Conservation (phyloP, 2,888 invertebrate species). For the Crepidodera aurea region DNA sequence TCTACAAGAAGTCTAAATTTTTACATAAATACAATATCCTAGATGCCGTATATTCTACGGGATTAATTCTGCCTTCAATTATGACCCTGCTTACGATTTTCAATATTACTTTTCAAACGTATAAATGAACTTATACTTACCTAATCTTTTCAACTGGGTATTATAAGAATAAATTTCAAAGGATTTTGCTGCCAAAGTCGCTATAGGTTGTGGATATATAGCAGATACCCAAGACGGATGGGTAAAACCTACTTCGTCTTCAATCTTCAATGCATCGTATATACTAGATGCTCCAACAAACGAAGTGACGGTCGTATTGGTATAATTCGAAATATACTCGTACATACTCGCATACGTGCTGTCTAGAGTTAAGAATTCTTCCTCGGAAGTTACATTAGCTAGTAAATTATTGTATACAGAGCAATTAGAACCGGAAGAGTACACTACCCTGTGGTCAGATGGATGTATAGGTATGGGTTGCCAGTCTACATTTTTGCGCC, state of each 20-base stretch:
- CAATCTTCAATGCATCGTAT: constrained; percentile 27
- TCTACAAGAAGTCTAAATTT: no score
- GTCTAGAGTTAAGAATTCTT: constrained; percentile 58
- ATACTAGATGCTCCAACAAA: neutral
- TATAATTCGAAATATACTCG: constrained; percentile 17
- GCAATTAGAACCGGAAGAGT: constrained; percentile 6
- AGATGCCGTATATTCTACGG: no score
- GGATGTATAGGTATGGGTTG: constrained; percentile 79
- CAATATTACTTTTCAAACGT: no score
- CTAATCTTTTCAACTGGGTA: constrained; percentile 13
- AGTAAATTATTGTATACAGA: neutral
- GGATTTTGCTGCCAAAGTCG: constrained; percentile 1
- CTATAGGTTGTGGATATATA: constrained; percentile 33
- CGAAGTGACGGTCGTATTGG: constrained; percentile 5
- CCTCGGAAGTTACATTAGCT: neutral
- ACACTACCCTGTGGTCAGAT: constrained; percentile 59
- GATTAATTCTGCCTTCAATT: no score
- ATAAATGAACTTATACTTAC: constrained; percentile 17
- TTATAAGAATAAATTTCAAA: constrained; percentile 16
- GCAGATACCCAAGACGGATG: constrained; percentile 30
- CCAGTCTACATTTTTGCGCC: constrained; percentile 70
- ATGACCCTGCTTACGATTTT: no score
- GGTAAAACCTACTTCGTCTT: constrained; percentile 18
- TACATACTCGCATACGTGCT: constrained; percentile 66
- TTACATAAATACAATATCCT: no score